Percentiles rank a stretch among this genome's conserved stretches.
Evolutionary conservation across 2,888 invertebrate species (phyloP).

Genomic region (Drosophila dives): DNA sequence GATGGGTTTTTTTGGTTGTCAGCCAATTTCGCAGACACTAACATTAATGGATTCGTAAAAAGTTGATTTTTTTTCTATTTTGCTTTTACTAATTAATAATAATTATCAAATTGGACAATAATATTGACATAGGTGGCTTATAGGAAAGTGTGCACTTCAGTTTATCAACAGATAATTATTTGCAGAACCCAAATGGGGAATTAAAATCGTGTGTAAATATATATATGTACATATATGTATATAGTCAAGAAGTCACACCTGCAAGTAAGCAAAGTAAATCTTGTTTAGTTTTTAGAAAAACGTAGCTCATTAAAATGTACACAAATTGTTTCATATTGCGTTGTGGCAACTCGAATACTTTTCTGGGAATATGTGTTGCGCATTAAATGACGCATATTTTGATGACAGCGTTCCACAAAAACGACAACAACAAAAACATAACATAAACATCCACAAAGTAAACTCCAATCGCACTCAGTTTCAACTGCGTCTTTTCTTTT

Average conservation of each 20-base stretch:
- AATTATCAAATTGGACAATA: conserved; percentile 51
- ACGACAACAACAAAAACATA: neutral
- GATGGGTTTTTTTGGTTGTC: conserved; percentile 26
- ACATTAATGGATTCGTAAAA: conserved; percentile 27
- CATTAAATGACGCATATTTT: conserved; percentile 32
- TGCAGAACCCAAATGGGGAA: conserved; percentile 14
- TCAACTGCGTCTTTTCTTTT: conserved; percentile 25
- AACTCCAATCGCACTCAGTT: neutral
- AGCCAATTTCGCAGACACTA: conserved; percentile 2
- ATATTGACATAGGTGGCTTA: conserved; percentile 46
- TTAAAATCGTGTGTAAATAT: neutral
- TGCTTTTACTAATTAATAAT: conserved; percentile 49
- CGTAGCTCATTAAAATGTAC: conserved; percentile 5
- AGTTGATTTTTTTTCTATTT: neutral
- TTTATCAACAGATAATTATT: conserved; percentile 38
- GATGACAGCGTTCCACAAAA: conserved; percentile 1
- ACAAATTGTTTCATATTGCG: conserved; percentile 34
- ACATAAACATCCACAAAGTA: conserved; percentile 1
- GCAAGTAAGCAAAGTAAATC: conserved; percentile 13
- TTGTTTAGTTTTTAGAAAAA: neutral
- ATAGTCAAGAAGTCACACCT: conserved; percentile 1
- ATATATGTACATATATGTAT: neutral
- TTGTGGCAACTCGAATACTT: conserved; percentile 27
- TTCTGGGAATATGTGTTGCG: conserved; percentile 18
- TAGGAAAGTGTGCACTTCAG: conserved; percentile 40